Base-by-base conservation (phyloP, 2,113 vertebrate species). In the Sebastes schlegelii region DNA sequence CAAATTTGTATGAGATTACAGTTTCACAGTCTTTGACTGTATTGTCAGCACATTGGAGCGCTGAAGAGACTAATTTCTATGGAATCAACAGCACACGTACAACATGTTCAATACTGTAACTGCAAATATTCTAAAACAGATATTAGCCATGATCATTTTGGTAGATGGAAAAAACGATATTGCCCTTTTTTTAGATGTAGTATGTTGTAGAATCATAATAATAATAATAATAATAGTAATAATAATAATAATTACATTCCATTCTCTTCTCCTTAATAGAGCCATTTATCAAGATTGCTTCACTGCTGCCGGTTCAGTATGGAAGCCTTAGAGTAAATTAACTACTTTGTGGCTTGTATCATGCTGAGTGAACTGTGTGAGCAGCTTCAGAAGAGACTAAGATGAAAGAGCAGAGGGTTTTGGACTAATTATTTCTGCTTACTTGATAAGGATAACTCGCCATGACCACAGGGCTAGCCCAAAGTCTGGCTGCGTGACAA, bases 361-460 rank as follows among this genome's bases (percentile, higher is more conserved):
- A 80, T 60, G 82, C 77, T 67, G 80, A 63, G 82, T 52, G 61
- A 62, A 86, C 69, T 69, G 82, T 82, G 84, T 82, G 84, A 83
- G 81, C 61, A 74, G 74, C 82, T 90, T 83, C 34, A 80, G 61
- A 82, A 66, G 69, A 77, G 77, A 73, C 78, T 23, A 9, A 84
- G 83, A 90, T 92, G 82, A 93, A 87, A 90, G 86, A 88, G 84
- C 68, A 21, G 68, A 66, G 83, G 76, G 76, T 78, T 91, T 77
- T 79, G 74, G 74, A 79, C 54, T 89, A 88, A 89, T 87, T 91
- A 88, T 89, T 86, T 89, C 84, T 82, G 74, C 87, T 68, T 82
- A 68, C 86, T 91, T 80, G 80, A 87, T 86, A 82, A 80, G 67
- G 71, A 89, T 87, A 86, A 87, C 76, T 86, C 74, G 6, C 77